phyloP scores from a whole-genome alignment of 2,113 vertebrate species.

The Strigops habroptila region DNA sequence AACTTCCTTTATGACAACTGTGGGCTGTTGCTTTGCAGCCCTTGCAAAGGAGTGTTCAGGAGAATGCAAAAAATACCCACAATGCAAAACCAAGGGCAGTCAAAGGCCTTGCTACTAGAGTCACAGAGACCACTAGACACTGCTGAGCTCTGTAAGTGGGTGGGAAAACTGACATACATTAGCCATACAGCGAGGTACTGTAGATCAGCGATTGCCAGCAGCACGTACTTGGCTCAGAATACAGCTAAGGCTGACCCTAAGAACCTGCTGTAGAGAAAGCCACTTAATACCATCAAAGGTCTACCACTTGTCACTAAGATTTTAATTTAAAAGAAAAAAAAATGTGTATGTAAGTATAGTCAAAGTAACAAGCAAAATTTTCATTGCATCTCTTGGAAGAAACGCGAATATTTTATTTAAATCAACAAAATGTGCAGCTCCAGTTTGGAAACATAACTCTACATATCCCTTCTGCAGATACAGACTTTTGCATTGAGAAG shows the following conservation, averaged over 20 bases:
- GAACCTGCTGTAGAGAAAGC: background rate
- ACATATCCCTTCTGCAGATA: background rate
- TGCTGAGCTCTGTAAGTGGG: background rate
- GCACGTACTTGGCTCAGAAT: background rate
- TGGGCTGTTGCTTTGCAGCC: background rate
- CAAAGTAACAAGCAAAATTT: background rate
- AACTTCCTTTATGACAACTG: background rate
- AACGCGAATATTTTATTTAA: background rate
- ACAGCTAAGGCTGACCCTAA: background rate
- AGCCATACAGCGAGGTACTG: background rate
- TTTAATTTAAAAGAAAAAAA: background rate
- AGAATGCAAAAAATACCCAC: rapidly evolving
- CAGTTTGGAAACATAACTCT: background rate
- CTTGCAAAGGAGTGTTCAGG: background rate
- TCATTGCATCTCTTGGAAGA: background rate
- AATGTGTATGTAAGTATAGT: background rate
- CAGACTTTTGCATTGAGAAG: background rate
- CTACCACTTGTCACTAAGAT: background rate
- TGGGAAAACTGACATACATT: background rate
- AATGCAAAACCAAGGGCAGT: background rate
- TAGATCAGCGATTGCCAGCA: background rate
- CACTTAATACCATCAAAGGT: background rate
- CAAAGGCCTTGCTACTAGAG: background rate
- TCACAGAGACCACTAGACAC: background rate
- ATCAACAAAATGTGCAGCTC: background rate